Base-by-base conservation (phyloP, 2,797 vertebrate genomes). In the Chiloscyllium punctatum region DNA sequence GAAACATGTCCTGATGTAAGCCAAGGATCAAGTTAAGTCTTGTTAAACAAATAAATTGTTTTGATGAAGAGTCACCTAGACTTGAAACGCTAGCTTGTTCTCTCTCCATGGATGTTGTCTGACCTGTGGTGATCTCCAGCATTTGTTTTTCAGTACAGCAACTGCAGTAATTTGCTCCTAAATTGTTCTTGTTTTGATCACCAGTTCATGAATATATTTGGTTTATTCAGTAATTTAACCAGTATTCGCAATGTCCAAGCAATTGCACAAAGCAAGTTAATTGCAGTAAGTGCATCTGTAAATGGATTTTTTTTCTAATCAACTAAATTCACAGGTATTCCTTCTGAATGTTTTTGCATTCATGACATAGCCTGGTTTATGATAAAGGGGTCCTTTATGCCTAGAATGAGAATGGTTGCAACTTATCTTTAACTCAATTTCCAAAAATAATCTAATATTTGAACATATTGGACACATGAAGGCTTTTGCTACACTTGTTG, bases 241-340 rank as follows among this genome's bases (percentile, higher is more conserved):
- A 6, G 15, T n/a, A 8, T 88, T 91, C 57, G 16, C 30, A 66
- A 33, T 91, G 33, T n/a, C 21, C 6, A 33, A 62, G 16, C 37
- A 84, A 84, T 79, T 84, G 37, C 79, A n/a, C 53, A 66, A 91
- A n/a, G 30, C 3, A 9, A 91, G 30, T 91, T 91, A 91, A 91
- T 91, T 66, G 88, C 16, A 91, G 15, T n/a, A 30, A 62, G 57
- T 37, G 6, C 66, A 91, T 91, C 57, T n/a, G 88, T 16, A 91
- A 91, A 66, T 91, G 88, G 88, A 91, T n/a, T 91, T 91, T 91
- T 57, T 21, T 33, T 62, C 88, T 91, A 62, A 91, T 91, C 5
- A 16, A 66, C 57, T 91, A 57, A 62, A 91, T 91, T 91, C 15
- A 37, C 30, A 66, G 66, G 33, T 91, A 91, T n/a, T 91, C 33